Evolutionary conservation across 2,113 vertebrate species (phyloP).

Genomic region (Toxotes chatareus): DNA sequence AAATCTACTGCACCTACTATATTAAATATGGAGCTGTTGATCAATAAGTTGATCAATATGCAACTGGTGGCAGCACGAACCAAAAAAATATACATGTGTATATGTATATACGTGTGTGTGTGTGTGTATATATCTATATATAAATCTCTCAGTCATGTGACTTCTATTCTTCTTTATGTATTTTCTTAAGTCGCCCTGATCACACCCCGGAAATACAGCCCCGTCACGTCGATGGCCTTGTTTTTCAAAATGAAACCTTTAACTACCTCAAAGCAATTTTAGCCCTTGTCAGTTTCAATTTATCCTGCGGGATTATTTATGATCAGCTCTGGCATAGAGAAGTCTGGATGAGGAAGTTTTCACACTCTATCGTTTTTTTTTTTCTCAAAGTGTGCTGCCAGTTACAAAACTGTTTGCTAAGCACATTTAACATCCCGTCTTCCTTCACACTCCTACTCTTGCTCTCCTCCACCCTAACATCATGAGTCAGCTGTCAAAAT

Average conservation of each 20-base stretch:
- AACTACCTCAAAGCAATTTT: slow-evolving; percentile 38
- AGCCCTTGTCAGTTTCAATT: slow-evolving; percentile 39
- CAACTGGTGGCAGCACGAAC: slow-evolving; percentile 6
- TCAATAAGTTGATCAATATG: slow-evolving; percentile 43
- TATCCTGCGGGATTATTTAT: slow-evolving; percentile 36
- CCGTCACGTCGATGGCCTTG: slow-evolving; percentile 33
- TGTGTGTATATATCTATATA: no score
- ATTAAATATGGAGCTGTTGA: slow-evolving; percentile 35
- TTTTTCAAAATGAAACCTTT: slow-evolving; percentile 40
- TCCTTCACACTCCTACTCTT: slow-evolving; percentile 4
- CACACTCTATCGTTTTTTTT: neutral
- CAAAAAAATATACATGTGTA: slow-evolving; percentile 6
- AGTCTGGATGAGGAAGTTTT: neutral
- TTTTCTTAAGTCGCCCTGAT: slow-evolving; percentile 11
- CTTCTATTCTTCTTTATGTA: slow-evolving; percentile 15
- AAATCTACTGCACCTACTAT: slow-evolving; percentile 4
- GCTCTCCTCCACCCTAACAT: neutral
- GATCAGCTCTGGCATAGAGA: slow-evolving; percentile 4
- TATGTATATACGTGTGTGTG: no score
- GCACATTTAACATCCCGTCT: slow-evolving; percentile 25
- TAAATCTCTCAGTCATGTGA: neutral
- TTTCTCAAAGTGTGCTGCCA: neutral
- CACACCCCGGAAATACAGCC: slow-evolving; percentile 20
- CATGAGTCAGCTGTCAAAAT: slow-evolving; percentile 22
- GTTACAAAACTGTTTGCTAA: slow-evolving; percentile 41